These are phyloP conservation scores for Platygyra sinensis DNA, from an alignment of 64 coral and sea anemone species.

Conservation along the genomic window DNA sequence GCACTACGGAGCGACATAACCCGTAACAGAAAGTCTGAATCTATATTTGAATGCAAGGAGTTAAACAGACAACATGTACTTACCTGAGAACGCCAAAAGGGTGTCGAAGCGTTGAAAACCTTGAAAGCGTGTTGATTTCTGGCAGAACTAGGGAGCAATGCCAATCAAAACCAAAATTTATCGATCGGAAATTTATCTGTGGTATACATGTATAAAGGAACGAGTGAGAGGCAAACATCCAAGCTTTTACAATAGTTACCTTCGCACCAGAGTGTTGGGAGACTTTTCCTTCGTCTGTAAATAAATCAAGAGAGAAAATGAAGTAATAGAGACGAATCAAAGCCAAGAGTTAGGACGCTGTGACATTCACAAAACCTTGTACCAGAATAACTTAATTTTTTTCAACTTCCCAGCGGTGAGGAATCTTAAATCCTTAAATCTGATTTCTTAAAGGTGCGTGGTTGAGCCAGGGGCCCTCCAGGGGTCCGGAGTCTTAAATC, in stretches of 20 bases:
- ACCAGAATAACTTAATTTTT: no score
- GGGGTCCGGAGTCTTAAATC: no score
- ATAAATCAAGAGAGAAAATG: background rate
- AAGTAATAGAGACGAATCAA: no score
- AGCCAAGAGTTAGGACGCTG: no score
- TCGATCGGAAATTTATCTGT: background rate
- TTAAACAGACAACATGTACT: background rate
- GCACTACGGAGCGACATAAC: no score
- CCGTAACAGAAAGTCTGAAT: no score
- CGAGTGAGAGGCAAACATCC: background rate
- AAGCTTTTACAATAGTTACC: background rate
- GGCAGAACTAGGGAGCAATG: constrained; percentile 41
- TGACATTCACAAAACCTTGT: no score
- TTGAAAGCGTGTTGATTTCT: constrained; percentile 70
- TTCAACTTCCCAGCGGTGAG: no score
- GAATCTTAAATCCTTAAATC: no score
- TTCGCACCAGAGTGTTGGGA: background rate
- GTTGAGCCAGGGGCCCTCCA: no score
- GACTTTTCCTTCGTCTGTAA: background rate
- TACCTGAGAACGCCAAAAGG: constrained; percentile 62
- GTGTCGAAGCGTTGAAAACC: constrained; percentile 67
- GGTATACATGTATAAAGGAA: background rate
- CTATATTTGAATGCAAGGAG: no score
- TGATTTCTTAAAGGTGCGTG: no score
- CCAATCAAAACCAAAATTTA: background rate